Conservation (phyloP, 1,140 invertebrate genomes). For the Trinorchestia longiramus region DNA sequence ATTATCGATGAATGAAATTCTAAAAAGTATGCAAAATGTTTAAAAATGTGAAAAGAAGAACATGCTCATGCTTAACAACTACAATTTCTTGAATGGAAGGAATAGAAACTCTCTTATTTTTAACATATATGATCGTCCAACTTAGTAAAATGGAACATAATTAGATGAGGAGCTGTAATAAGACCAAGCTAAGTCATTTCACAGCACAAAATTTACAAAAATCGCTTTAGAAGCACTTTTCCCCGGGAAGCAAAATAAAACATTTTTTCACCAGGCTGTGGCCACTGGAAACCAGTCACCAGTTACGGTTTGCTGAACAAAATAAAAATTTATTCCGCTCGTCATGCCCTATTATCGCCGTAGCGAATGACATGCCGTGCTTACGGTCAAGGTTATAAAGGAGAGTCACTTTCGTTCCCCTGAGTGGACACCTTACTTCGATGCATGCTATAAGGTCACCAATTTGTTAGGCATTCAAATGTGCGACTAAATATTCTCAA, state of each 20-base stretch:
- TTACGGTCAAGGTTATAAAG: background rate
- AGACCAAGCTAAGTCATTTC: too few relatives aligned
- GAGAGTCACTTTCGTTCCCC: background rate
- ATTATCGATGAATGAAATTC: too few relatives aligned
- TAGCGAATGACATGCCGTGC: conserved; percentile 20
- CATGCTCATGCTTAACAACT: too few relatives aligned
- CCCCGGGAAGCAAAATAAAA: background rate
- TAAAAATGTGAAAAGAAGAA: too few relatives aligned
- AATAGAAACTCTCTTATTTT: too few relatives aligned
- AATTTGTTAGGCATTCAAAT: background rate
- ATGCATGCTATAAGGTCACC: background rate
- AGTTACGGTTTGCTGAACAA: background rate
- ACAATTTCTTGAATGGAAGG: too few relatives aligned
- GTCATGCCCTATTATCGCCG: conserved; percentile 10
- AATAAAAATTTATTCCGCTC: background rate
- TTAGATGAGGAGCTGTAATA: too few relatives aligned
- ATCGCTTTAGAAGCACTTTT: background rate
- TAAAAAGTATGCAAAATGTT: too few relatives aligned
- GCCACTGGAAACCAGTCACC: background rate
- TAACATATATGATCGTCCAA: too few relatives aligned
- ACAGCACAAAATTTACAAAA: background rate
- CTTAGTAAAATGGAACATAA: too few relatives aligned
- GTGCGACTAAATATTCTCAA: background rate
- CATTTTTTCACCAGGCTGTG: background rate
- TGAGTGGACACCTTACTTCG: background rate